Evolutionary conservation across 1,140 invertebrate genomes (phyloP).

Genomic region (Oedothorax gibbosus): DNA sequence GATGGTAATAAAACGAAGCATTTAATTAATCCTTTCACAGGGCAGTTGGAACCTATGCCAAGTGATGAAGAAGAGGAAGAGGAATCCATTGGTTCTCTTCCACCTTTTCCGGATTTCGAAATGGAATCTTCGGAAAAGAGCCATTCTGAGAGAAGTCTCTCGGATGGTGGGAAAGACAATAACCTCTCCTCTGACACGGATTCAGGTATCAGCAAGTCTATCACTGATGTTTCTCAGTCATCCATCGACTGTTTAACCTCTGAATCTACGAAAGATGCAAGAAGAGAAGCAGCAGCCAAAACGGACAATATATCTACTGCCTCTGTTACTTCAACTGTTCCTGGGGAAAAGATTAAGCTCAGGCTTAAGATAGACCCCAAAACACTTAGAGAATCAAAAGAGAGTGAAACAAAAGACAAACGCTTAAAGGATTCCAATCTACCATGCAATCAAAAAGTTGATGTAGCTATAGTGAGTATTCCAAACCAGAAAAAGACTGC

Average conservation of each 20-base stretch:
- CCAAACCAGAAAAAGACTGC: constrained; percentile 61
- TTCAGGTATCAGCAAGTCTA: constrained; percentile 62
- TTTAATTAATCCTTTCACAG: constrained; percentile 88
- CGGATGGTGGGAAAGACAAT: constrained; percentile 60
- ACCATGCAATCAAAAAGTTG: constrained; percentile 78
- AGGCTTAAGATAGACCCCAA: constrained; percentile 79
- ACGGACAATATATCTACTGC: constrained; percentile 25
- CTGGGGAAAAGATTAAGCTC: constrained; percentile 84
- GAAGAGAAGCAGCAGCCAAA: constrained; percentile 10
- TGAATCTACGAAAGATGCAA: constrained; percentile 47
- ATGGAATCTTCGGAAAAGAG: constrained; percentile 58
- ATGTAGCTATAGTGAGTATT: constrained; percentile 76
- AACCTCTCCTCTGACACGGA: constrained; percentile 61
- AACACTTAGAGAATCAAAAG: constrained; percentile 62
- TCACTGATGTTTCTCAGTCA: constrained; percentile 62
- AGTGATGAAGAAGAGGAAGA: constrained; percentile 67
- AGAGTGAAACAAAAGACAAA: constrained; percentile 55
- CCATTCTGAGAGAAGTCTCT: constrained; percentile 61
- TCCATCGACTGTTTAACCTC: constrained; percentile 47
- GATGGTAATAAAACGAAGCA: constrained; percentile 74
- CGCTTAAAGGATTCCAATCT: constrained; percentile 48
- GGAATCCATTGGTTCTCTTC: constrained; percentile 59
- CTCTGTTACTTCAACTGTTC: constrained; percentile 65
- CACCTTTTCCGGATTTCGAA: constrained; percentile 61
- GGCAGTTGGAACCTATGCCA: constrained; percentile 83